Percentiles rank a stretch among this genome's conserved stretches.
Conservation (phyloP, 2,888 invertebrate species). For the Drosophila affinis region DNA sequence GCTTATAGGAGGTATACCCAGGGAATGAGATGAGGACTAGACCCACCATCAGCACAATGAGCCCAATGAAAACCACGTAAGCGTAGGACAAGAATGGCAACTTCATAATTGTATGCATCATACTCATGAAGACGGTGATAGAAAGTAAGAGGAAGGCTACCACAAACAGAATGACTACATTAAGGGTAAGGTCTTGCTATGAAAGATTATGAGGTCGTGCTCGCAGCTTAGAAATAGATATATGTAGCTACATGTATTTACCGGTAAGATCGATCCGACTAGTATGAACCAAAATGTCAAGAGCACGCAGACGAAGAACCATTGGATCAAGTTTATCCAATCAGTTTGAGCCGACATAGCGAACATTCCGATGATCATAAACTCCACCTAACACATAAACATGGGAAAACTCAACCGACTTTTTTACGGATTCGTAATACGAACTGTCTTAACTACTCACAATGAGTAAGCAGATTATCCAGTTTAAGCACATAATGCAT, state of each 20-base stretch:
- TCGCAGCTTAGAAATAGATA: background rate
- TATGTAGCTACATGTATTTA: conserved; percentile 23
- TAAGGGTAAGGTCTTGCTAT: conserved; percentile 76
- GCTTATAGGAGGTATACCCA: background rate
- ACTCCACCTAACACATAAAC: conserved; percentile 59
- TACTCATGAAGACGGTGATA: conserved; percentile 64
- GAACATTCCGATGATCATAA: conserved; percentile 54
- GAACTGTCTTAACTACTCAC: conserved; percentile 53
- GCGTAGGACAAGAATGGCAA: conserved; percentile 47
- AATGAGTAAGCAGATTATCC: conserved; percentile 57
- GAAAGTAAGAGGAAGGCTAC: conserved; percentile 71
- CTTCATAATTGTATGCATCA: conserved; percentile 54
- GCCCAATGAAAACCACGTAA: conserved; percentile 53
- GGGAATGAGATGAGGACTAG: background rate
- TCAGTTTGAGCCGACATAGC: conserved; percentile 29
- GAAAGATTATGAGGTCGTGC: background rate
- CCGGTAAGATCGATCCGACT: conserved; percentile 60
- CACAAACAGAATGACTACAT: conserved; percentile 75
- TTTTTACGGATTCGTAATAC: background rate
- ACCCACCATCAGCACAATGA: conserved; percentile 54
- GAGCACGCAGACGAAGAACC: conserved; percentile 50
- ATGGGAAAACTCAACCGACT: background rate
- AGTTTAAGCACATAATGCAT: conserved; percentile 54
- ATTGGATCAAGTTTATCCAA: conserved; percentile 50
- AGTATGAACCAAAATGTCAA: conserved; percentile 52